Evolutionary conservation across 2,113 vertebrate species (phyloP), one percentile per base, ranked within the genome.

Genomic region (Stictonetta naevosa): DNA sequence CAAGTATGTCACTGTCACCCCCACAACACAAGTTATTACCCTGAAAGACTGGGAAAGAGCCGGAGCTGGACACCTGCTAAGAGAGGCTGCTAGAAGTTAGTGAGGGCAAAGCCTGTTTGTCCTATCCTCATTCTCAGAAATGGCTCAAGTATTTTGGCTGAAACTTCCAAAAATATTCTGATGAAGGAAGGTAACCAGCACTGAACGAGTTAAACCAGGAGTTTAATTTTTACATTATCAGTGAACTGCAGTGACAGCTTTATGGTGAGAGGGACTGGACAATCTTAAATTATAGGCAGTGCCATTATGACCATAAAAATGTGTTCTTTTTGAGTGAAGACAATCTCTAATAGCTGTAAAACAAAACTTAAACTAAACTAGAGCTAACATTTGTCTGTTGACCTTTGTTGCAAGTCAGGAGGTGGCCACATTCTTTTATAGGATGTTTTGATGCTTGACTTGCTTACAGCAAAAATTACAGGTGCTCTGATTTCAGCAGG

Each of bases 381-480:
- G 91, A 93, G 76, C 77, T 66, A 55, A 86, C 77, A 59, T 56
- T n/a, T 78, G 33, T 74, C 72, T 74, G 60, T 86, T 56, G 58
- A 96, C 46, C 16, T 44, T 91, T 36, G 7, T 21, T 73, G 69
- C 64, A 85, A 79, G 75, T 85, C 92, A 75, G 83, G 88, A 92
- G 94, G 82, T 69, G 77, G 80, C 62, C 73, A 44, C 34, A 17
- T 95, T 92, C 38, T 62, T 92, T 92, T 68, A 52, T 92, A 63
- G 48, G 82, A 26, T 74, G 17, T 83, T 91, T 63, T 88, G 75
- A 88, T 95, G 79, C 84, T 95, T 67, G 78, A 90, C 80, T 97
- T 95, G 84, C 82, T 90, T 75, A 66, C 63, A 94, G 64, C 77
- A 96, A 83, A 85, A 95, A 42, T 48, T 90, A 93, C 74, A 92